Base-by-base conservation (phyloP, 1,140 invertebrate species). In the Stenopsyche tienmushanensis region DNA sequence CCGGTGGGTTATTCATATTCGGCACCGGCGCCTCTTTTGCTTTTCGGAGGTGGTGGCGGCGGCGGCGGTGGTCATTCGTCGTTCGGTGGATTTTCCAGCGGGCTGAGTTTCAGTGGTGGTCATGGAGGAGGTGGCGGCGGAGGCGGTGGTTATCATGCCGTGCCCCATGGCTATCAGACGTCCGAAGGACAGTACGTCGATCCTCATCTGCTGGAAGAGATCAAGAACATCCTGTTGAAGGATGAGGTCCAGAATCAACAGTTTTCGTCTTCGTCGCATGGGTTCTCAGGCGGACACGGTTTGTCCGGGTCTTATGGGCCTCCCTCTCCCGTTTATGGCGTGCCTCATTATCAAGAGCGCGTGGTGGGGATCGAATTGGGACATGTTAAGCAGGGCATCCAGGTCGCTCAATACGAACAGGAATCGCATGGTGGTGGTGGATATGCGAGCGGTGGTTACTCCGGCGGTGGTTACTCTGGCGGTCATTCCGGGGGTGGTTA, bases 101-200 rank as follows among this genome's bases (percentile, higher is more conserved):
- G 77, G n/a, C 75, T 77, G 5, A 53, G 24, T 50, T 62, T 69
- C 18, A 72, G 72, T 44, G 71, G 71, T 45, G 76, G 80, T 1
- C 70, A 72, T 9, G 77, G 77, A 66, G 78, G 82, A 26, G 77
- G 80, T 72, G 72, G 72, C 65, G 80, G 81, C 1, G 83, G 84
- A 39, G 87, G 89, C 13, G 89, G 89, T 42, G 86, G 88, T 54
- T 91, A 90, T 80, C 82, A 82, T 64, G 83, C 86, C 42, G 90
- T 91, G 0, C 86, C 88, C 17, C 80, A 85, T 47, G 90, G 90
- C 55, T 85, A 85, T 73, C 87, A 89, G 70, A 88, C 86, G 54
- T 88, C 82, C 66, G 90, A 93, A 74, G 90, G 90, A 49, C 87
- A 88, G 71, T 85, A 87, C 76, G 88, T 93, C 47, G 90, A 92